Evolutionary conservation across 23 tunicate genomes (phyloP).

Genomic region (Oikopleura dioica): DNA sequence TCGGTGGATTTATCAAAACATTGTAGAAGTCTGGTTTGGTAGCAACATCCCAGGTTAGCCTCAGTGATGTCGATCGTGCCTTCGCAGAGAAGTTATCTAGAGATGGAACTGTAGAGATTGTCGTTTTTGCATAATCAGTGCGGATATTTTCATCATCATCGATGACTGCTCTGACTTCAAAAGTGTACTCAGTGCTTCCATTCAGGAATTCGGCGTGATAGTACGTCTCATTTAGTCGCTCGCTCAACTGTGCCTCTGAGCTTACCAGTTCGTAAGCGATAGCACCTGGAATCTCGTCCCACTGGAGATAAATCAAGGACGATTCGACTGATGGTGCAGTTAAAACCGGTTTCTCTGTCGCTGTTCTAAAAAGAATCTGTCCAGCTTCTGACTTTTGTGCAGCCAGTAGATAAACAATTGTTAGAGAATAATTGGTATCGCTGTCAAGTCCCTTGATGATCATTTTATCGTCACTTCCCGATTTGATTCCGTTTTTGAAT

Average conservation of each 20-base stretch:
- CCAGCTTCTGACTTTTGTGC: neutral
- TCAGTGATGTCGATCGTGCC: neutral
- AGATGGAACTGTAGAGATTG: neutral
- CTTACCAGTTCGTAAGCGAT: neutral
- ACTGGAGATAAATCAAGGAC: neutral
- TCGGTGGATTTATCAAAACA: neutral
- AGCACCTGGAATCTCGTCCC: neutral
- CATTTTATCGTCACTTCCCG: neutral
- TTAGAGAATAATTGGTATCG: neutral
- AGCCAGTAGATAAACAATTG: neutral
- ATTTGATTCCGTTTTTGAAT: neutral
- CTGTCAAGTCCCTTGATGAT: neutral
- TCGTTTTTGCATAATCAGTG: neutral
- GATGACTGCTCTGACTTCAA: neutral
- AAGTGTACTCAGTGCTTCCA: neutral
- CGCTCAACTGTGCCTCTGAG: neutral
- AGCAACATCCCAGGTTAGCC: neutral
- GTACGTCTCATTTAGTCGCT: no score
- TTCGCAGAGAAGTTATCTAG: neutral
- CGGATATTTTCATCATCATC: neutral
- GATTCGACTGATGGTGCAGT: neutral
- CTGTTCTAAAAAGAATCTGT: neutral
- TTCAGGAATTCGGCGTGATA: neutral
- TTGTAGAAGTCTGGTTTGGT: neutral
- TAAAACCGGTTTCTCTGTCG: neutral